Evolutionary conservation across 2,797 vertebrate genomes (phyloP).

Genomic region (Emys orbicularis): DNA sequence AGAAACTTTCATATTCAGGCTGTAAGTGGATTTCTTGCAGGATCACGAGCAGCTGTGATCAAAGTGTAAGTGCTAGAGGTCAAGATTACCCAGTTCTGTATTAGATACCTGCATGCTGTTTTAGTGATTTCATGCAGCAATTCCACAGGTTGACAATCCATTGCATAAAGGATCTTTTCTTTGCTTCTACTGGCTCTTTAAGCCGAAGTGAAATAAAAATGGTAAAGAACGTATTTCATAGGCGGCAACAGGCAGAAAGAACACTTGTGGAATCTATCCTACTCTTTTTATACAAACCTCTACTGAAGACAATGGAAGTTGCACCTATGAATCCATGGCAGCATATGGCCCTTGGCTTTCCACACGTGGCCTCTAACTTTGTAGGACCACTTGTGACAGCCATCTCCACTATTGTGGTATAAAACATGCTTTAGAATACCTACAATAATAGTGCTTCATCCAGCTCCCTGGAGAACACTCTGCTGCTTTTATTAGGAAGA

Average conservation of each 20-base stretch:
- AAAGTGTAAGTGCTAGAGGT: neutral
- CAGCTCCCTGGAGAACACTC: neutral
- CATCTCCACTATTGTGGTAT: neutral
- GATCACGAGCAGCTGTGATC: neutral
- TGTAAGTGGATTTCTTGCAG: neutral
- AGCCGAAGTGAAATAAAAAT: neutral
- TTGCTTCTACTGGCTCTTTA: neutral
- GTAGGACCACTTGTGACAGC: neutral
- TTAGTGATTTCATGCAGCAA: neutral
- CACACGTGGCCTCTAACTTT: neutral
- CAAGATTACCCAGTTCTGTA: neutral
- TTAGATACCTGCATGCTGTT: neutral
- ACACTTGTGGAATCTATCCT: neutral
- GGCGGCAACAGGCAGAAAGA: neutral
- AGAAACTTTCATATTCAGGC: neutral
- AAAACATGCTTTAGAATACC: neutral
- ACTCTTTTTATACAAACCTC: neutral
- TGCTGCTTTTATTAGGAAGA: neutral
- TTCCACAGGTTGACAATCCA: neutral
- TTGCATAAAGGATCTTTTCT: neutral
- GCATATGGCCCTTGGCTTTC: neutral
- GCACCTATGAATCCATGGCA: rapidly evolving
- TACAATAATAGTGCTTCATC: neutral
- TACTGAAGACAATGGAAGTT: neutral
- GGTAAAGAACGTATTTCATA: neutral